Conservation (phyloP, 1,140 invertebrate genomes). For the Lasaia peninsularis region DNA sequence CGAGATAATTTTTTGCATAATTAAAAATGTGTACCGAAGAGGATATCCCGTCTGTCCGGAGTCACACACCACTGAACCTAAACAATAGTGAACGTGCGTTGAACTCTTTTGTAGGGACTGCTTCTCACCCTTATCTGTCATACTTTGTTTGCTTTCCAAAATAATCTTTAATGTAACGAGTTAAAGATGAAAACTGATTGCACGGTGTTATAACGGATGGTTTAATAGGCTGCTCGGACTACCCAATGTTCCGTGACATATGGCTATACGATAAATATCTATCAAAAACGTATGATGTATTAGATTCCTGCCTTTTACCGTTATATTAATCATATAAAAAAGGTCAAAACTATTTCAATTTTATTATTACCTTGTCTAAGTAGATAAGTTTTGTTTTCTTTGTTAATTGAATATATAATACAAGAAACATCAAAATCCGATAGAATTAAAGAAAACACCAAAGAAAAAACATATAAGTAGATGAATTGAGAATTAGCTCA, state of each 20-base stretch:
- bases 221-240: slow-evolving; percentile 36
- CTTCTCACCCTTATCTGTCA: slow-evolving; percentile 32
- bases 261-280: too few species aligned
- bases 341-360: too few species aligned
- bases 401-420: too few species aligned
- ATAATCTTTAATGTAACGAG: not conserved
- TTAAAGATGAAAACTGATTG: not conserved
- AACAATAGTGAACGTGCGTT: slow-evolving; percentile 67
- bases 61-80: slow-evolving; percentile 45
- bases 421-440: too few species aligned
- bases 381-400: too few species aligned
- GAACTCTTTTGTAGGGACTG: slow-evolving; percentile 73
- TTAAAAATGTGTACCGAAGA: slow-evolving; percentile 23
- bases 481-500: too few species aligned
- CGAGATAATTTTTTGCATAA: slow-evolving; percentile 1
- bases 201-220: slow-evolving; percentile 33
- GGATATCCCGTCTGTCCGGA: slow-evolving; percentile 40
- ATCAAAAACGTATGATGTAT: too few species aligned
- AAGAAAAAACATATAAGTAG: too few species aligned
- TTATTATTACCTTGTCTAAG: too few species aligned
- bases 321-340: too few species aligned
- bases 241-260: slow-evolving; percentile 47
- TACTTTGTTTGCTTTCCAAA: not conserved
- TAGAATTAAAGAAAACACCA: too few species aligned
- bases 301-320: too few species aligned